A percentile compares a stretch with the other conserved stretches of the same genome.
phyloP scores from a whole-genome alignment of 2,113 vertebrate genomes.

The Galbula dea region DNA sequence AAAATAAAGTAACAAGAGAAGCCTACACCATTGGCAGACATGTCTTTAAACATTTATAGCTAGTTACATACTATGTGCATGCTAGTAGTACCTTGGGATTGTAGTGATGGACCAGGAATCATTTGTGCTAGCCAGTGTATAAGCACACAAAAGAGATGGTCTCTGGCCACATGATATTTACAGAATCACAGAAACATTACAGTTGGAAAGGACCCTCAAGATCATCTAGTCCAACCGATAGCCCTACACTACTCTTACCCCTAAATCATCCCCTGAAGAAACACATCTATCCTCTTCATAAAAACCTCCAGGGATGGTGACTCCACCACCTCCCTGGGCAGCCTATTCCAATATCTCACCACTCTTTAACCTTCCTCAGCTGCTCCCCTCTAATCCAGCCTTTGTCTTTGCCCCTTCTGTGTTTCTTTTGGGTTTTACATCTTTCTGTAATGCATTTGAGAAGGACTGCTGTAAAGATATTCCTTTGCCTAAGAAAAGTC shows the following conservation, averaged over 20 bases:
- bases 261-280: no score
- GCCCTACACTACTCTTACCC: no score
- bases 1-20: not conserved
- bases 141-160: not conserved
- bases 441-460: slow-evolving; percentile 35
- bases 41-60: not conserved
- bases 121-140: not conserved
- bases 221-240: no score
- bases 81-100: slow-evolving; percentile 5
- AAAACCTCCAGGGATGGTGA: no score
- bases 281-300: no score
- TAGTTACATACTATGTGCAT: not conserved
- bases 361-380: slow-evolving; percentile 11
- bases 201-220: no score
- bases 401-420: not conserved
- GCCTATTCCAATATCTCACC: no score
- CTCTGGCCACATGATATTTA: not conserved
- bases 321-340: no score
- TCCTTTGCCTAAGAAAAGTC: slow-evolving; percentile 18
- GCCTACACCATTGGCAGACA: not conserved
- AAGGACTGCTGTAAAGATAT: slow-evolving; percentile 47
- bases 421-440: not conserved
- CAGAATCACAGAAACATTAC: no score
- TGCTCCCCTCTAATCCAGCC: not conserved
- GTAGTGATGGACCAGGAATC: not conserved